Evolutionary conservation across 2,888 invertebrate species (phyloP), one percentile per base, ranked within the genome.

Genomic region (Ectemnius cavifrons): DNA sequence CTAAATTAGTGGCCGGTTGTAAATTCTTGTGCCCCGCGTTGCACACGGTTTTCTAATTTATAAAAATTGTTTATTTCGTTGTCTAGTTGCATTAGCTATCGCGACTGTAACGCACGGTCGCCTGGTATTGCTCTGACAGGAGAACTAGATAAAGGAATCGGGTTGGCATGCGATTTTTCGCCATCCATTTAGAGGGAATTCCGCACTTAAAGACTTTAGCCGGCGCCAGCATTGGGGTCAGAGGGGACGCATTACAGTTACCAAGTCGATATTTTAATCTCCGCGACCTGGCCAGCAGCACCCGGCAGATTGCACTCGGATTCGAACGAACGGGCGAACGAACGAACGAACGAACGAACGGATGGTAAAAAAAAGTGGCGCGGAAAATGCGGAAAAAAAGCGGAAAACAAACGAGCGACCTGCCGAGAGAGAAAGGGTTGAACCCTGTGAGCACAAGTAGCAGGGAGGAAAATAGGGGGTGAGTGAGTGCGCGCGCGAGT

Each of bases 221-320:
- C 37, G 37, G 67, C 61, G 61, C 49, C 61, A 71, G 76, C 83
- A 86, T 86, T 74, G 82, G 82, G 85, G 85, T 86, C 85, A 87
- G 75, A 80, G 64, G 78, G 77, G 71, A 80, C 75, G 81, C 82
- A 85, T 85, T 82, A 80, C 82, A 73, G 76, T 78, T 80, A 77
- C 79, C 79, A 78, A 88, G 86, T 88, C 89, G 89, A 89, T 89
- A 89, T 89, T 89, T 89, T 89, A 89, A 89, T 89, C 89, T 88
- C 82, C 85, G 85, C 81, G 85, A 84, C 37, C 37, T 37, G 37
- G 37, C 37, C 37, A 37, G 74, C 70, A 70, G 71, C 59, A 73
- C 78, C 81, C 75, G 72, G 70, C 52, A 78, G 82, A 86, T 86
- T 84, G 85, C 84, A 77, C 77, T 75, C 68, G 59, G 69, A 67